A percentile compares a stretch with the other conserved stretches of the same genome.
These are phyloP conservation scores for Labia minor DNA, from an alignment of 2,888 invertebrate species.

Conservation along the genomic window DNA sequence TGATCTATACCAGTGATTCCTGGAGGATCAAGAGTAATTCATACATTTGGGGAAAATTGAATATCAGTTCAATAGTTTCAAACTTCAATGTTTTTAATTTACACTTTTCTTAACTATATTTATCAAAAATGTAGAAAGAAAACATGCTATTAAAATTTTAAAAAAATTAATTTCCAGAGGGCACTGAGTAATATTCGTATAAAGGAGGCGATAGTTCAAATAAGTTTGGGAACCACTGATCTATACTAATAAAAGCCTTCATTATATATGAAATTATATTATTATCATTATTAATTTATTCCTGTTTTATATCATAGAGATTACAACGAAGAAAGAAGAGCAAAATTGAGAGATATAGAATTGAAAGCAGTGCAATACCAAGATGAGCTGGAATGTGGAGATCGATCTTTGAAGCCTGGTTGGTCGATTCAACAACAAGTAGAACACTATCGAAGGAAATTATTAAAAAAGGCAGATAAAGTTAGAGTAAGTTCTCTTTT, in stretches of 20 bases:
- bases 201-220: no score
- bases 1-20: not conserved
- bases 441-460: slow-evolving; percentile 78
- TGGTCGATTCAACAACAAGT: slow-evolving; percentile 74
- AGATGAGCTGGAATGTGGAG: slow-evolving; percentile 86
- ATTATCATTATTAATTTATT: no score
- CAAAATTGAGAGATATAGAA: slow-evolving; percentile 80
- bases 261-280: no score
- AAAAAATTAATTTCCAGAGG: no score
- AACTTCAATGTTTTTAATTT: no score
- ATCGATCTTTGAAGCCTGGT: slow-evolving; percentile 56
- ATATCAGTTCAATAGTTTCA: no score
- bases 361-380: slow-evolving; percentile 90
- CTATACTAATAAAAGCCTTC: no score
- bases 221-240: no score
- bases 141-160: no score
- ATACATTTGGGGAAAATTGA: slow-evolving; percentile 15
- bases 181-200: no score
- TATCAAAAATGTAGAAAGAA: no score
- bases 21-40: slow-evolving; percentile 15
- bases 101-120: no score
- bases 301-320: slow-evolving; percentile 36
- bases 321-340: slow-evolving; percentile 57
- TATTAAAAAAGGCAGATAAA: slow-evolving; percentile 63
- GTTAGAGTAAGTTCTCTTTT: not conserved